Conservation (phyloP, 1,140 invertebrate genomes). For the Oryctes rhinoceros region DNA sequence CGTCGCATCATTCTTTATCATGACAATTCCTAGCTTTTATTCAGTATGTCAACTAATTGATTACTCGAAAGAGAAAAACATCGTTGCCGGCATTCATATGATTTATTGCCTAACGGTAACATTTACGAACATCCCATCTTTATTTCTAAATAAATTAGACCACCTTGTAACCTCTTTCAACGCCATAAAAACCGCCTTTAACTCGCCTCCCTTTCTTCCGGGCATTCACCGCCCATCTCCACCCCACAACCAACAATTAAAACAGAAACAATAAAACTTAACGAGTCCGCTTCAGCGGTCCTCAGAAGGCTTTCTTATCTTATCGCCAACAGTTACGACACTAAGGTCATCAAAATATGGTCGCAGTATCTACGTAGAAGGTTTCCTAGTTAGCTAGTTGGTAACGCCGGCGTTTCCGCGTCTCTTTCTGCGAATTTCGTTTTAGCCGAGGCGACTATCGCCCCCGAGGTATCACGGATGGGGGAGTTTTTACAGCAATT, state of each 20-base stretch:
- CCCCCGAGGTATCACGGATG: neutral
- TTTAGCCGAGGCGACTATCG: neutral
- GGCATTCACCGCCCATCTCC: neutral
- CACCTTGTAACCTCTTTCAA: too few species aligned
- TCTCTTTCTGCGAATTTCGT: neutral
- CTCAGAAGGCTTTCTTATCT: slow-evolving; percentile 7
- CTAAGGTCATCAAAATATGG: neutral
- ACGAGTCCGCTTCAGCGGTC: neutral
- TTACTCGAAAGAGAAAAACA: too few species aligned
- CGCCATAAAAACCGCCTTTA: neutral
- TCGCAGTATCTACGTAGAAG: neutral
- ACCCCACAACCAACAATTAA: neutral
- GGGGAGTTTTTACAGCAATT: slow-evolving; percentile 8
- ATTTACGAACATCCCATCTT: too few species aligned
- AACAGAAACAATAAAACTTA: slow-evolving; percentile 22
- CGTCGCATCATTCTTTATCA: too few species aligned
- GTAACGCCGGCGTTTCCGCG: neutral
- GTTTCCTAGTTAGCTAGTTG: too few species aligned
- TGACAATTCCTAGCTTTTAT: too few species aligned
- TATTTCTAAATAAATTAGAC: too few species aligned
- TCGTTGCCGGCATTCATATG: too few species aligned
- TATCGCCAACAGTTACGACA: neutral
- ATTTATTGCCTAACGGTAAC: too few species aligned
- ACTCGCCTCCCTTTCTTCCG: neutral
- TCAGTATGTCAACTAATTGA: too few species aligned